phyloP scores from a whole-genome alignment of 2,888 invertebrate genomes.

The Acronicta alni region DNA sequence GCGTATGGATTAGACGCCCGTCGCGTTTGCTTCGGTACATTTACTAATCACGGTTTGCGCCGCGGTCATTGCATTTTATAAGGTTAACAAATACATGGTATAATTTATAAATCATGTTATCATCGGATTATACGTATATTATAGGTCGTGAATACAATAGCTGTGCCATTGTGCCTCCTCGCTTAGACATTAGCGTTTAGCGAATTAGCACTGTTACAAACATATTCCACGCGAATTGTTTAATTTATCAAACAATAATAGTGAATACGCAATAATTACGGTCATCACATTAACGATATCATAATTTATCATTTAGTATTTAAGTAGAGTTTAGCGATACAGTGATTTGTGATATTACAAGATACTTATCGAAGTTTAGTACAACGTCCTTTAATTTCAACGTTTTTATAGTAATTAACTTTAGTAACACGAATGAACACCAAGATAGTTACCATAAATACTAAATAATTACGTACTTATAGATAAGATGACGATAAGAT shows the following conservation, averaged over 20 bases:
- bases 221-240: slow-evolving; percentile 46
- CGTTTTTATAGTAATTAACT: slow-evolving; percentile 80
- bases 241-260: slow-evolving; percentile 48
- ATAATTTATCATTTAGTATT: slow-evolving; percentile 74
- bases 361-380: slow-evolving; percentile 84
- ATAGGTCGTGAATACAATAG: slow-evolving; percentile 73
- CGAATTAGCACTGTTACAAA: slow-evolving; percentile 45
- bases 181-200: slow-evolving; percentile 66
- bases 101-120: slow-evolving; percentile 58
- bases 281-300: slow-evolving; percentile 72
- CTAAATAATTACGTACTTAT: slow-evolving; percentile 62
- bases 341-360: slow-evolving; percentile 88
- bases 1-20: slow-evolving; percentile 7
- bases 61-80: slow-evolving; percentile 54
- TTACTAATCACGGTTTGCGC: slow-evolving; percentile 39
- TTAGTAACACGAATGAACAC: slow-evolving; percentile 86
- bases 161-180: slow-evolving; percentile 83
- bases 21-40: no score
- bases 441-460: slow-evolving; percentile 78
- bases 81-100: slow-evolving; percentile 58
- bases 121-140: slow-evolving; percentile 57
- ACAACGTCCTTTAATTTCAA: slow-evolving; percentile 85
- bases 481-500: slow-evolving; percentile 59
- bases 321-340: slow-evolving; percentile 80
- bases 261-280: slow-evolving; percentile 64